Base-by-base conservation (phyloP, 2,797 vertebrate genomes). In the Pogoniulus pusillus region DNA sequence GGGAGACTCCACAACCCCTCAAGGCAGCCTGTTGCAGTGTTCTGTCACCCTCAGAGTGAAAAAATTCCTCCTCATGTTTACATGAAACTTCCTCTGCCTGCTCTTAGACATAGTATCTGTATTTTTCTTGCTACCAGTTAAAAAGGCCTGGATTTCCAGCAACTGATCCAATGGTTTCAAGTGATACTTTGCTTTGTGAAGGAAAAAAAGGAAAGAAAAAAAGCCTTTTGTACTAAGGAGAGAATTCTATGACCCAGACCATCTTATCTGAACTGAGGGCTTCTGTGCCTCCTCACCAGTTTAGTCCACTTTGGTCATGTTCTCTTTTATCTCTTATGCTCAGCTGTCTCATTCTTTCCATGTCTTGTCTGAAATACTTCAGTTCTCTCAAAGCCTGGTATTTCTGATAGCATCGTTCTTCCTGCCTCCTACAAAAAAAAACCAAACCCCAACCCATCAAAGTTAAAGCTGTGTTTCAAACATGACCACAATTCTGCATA, bases 401-500 rank as follows among this genome's bases (percentile, higher is more conserved):
- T 92, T 95, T 97, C 88, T 90, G 94, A 43, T 90, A 77, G 14
- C 94, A 77, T 24, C 89, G 95, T 53, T 96, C 97, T 82, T 98
- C 96, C 64, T 97, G 96, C 45, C 88, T 94, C 91, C 97, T 98
- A 53, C 9, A 72, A 90, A 89, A 53, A 53, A 47, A 13, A 65
- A n/a, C n/a, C n/a, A 54, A 29, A 30, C 53, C 53, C 14, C 34
- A 18, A n/a, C 2, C 41, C 41, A 23, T 32, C 43, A 9, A 68
- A 84, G 23, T 76, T 53, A 58, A 64, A 65, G 6, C 4, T 70
- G 12, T 43, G 22, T 77, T 87, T 94, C 72, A 63, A 81, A 70
- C 16, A 16, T 27, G 19, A 49, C 15, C 24, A 17, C 35, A 49
- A 15, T 47, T 54, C 20, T 77, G 16, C 20, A 24, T 4, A 37